Evolutionary conservation across 2,113 vertebrate species (phyloP), one percentile per base, ranked within the genome.

Genomic region (Tenrec ecaudatus): DNA sequence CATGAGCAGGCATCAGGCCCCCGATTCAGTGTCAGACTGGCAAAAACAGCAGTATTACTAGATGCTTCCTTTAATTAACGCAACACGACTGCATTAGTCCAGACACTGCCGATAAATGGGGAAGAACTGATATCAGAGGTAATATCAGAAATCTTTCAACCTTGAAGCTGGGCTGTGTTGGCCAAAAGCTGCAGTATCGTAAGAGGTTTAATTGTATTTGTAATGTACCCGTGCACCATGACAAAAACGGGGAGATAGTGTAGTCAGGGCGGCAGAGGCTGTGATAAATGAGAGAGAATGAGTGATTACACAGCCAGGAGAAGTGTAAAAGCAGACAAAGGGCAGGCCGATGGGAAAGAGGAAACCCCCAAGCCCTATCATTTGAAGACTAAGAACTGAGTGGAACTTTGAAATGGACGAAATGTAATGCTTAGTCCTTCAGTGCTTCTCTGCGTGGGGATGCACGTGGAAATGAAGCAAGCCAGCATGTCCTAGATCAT

Each of bases 61-160:
- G 98, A 98, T 98, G 99, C 97, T 99, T 99, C 98, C 98, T 99
- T 99, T 99, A 99, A 99, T 99, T 99, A 99, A 98, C 98, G 97
- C 98, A 98, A 96, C 98, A 97, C 95, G 97, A 91, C 96, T 97
- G 98, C 98, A 97, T 98, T 98, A 98, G 98, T 98, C 97, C 97
- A 62, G 98, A 98, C 98, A 98, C 96, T 97, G 97, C 97, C 97
- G 96, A 98, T 98, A 98, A 98, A 98, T 92, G 98, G 98, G 95
- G 97, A 97, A 97, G 97, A 97, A 97, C 97, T 97, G 97, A 96
- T 98, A 98, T 98, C 98, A 36, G 97, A 97, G 94, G 98, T 98
- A 98, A 98, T 98, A 98, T 98, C 98, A 98, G 98, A 96, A 98
- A 98, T 98, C 98, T 98, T 98, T 98, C 98, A 98, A 98, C 98